A percentile compares a stretch with the other conserved stretches of the same genome.
Evolutionary conservation across 2,797 vertebrate genomes (phyloP).

Genomic region (Dendrocincla tyrannina): DNA sequence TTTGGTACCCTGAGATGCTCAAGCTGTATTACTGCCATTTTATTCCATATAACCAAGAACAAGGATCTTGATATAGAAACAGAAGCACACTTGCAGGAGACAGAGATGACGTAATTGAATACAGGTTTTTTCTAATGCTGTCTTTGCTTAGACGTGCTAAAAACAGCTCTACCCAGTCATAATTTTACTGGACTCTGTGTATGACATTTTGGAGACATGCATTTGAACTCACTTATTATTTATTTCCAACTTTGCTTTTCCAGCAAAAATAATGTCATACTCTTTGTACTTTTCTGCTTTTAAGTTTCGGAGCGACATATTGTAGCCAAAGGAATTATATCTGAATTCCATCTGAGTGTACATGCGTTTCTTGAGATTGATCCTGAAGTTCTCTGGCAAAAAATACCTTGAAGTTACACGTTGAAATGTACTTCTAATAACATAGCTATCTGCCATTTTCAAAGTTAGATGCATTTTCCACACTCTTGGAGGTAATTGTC

Average conservation of each 20-base stretch:
- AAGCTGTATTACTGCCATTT: neutral
- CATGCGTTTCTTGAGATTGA: neutral
- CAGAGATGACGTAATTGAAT: slow-evolving; percentile 3
- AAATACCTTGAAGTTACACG: neutral
- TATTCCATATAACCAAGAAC: neutral
- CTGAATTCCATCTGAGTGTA: neutral
- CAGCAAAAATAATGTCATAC: neutral
- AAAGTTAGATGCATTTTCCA: neutral
- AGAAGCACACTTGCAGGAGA: neutral
- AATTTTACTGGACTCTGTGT: neutral
- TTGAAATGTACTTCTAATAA: neutral
- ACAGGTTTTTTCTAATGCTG: neutral
- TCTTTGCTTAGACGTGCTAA: neutral
- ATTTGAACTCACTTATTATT: neutral
- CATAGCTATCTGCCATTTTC: neutral
- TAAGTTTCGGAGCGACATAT: neutral
- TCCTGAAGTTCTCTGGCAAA: neutral
- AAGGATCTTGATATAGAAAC: neutral
- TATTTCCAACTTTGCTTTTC: neutral
- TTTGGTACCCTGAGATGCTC: neutral
- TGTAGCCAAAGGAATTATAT: neutral
- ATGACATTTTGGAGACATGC: neutral
- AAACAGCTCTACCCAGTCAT: neutral
- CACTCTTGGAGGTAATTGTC: neutral
- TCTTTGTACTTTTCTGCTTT: neutral